These are phyloP conservation scores for Pao palembangensis DNA, from an alignment of 2,113 vertebrate genomes.

Conservation along the genomic window DNA sequence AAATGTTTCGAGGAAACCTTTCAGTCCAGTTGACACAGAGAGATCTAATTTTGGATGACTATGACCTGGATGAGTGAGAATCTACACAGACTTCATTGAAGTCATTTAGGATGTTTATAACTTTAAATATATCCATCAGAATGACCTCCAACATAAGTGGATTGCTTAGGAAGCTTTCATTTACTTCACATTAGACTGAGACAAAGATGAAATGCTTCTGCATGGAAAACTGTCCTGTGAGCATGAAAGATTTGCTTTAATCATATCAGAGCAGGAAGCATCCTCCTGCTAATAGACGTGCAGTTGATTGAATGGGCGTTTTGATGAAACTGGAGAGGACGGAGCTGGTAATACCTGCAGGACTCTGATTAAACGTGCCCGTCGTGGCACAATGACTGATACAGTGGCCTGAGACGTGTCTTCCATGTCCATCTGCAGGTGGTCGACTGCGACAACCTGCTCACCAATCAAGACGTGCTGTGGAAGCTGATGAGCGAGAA, in stretches of 20 bases:
- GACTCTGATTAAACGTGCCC: conserved; percentile 20
- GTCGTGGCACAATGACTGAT: conserved; percentile 4
- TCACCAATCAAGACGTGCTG: conserved; percentile 84
- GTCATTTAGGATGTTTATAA: not conserved
- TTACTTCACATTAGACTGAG: not conserved
- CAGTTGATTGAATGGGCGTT: not conserved
- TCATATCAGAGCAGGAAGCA: not conserved
- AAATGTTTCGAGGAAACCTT: no score
- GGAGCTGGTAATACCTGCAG: not conserved
- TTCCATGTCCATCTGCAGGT: conserved; percentile 68
- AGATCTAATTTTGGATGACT: no score
- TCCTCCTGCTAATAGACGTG: not conserved
- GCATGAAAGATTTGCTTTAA: not conserved
- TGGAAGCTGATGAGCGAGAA: conserved; percentile 89
- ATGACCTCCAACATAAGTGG: not conserved
- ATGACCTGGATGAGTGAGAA: no score
- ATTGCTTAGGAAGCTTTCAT: not conserved
- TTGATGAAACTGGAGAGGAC: not conserved
- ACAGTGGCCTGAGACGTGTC: conserved; percentile 19
- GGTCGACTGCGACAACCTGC: conserved; percentile 87
- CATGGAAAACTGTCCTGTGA: not conserved
- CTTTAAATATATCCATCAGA: not conserved
- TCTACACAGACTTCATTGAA: no score
- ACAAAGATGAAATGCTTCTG: conserved; percentile 10
- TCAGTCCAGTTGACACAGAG: no score